These are phyloP conservation scores for Drosophila nigritarsus DNA, from an alignment of 2,888 invertebrate species.

Conservation along the genomic window DNA sequence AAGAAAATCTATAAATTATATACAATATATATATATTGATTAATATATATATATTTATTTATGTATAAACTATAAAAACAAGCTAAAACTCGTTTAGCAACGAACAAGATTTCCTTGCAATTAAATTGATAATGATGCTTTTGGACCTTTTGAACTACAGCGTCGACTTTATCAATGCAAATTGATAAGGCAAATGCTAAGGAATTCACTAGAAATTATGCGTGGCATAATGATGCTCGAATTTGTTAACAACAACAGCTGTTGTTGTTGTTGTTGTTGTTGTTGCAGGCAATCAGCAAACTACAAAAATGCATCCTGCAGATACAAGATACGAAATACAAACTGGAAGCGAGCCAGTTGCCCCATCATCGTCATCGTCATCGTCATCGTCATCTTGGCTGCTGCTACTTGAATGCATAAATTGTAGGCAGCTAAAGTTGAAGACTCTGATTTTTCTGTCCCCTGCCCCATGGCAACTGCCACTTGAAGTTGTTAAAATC, in stretches of 20 bases:
- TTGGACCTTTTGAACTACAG: constrained; percentile 52
- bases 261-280: constrained; percentile 1
- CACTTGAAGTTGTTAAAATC: constrained; percentile 77
- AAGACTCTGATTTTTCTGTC: constrained; percentile 46
- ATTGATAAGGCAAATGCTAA: constrained; percentile 53
- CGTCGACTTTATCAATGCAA: constrained; percentile 41
- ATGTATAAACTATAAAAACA: constrained; percentile 14
- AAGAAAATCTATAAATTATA: background rate
- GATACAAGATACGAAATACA: constrained; percentile 42
- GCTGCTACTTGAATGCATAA: constrained; percentile 78
- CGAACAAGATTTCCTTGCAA: constrained; percentile 9
- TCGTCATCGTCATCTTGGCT: constrained; percentile 36
- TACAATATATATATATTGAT: background rate
- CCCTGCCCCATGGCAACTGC: constrained; percentile 39
- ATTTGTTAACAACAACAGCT: constrained; percentile 63
- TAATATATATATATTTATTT: background rate
- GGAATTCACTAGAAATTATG: constrained; percentile 24
- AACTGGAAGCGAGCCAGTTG: constrained; percentile 39
- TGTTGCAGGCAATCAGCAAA: constrained; percentile 59
- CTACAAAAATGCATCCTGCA: constrained; percentile 62
- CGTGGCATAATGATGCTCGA: constrained; percentile 53
- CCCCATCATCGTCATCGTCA: constrained; percentile 54
- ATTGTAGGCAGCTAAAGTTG: constrained; percentile 69
- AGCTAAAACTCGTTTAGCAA: constrained; percentile 10
- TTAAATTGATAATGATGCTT: constrained; percentile 38